Evolutionary conservation across 1,140 invertebrate species (phyloP).

Genomic region (Procambarus clarkii): DNA sequence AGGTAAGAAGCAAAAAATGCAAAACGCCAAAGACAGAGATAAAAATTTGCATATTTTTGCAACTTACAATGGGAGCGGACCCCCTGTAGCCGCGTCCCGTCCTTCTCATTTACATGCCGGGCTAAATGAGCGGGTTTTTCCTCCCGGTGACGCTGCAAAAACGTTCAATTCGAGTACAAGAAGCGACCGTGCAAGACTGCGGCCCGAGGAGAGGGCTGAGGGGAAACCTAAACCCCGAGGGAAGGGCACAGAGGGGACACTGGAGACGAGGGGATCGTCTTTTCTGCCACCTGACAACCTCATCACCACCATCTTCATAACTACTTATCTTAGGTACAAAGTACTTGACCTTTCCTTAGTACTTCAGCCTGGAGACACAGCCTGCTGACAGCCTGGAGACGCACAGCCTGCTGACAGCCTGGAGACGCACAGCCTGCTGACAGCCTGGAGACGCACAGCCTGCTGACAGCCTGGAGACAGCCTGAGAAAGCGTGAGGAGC

Average conservation of each 20-base stretch:
- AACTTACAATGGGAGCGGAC: background rate
- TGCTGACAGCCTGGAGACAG: too few species aligned
- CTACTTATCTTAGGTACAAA: too few species aligned
- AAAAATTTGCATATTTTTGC: constrained; percentile 36
- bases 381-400: too few species aligned
- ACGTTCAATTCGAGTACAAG: constrained; percentile 9
- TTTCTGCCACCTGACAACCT: background rate
- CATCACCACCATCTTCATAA: too few species aligned
- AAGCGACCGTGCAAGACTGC: constrained; percentile 12
- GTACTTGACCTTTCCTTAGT: too few species aligned
- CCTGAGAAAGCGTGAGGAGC: too few species aligned
- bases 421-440: too few species aligned
- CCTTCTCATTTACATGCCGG: constrained; percentile 4
- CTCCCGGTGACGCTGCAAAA: constrained; percentile 23
- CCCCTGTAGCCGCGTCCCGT: background rate
- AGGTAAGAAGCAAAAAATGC: too few species aligned
- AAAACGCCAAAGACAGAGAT: too few species aligned
- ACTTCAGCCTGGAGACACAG: too few species aligned
- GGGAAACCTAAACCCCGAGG: background rate
- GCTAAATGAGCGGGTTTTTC: constrained; percentile 5
- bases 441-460: too few species aligned
- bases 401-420: too few species aligned
- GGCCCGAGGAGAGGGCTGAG: background rate
- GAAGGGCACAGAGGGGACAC: constrained; percentile 10
- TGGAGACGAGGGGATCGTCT: background rate